A percentile compares a stretch with the other conserved stretches of the same genome.
Conservation (phyloP, 2,797 vertebrate genomes). For the Enoplosus armatus region DNA sequence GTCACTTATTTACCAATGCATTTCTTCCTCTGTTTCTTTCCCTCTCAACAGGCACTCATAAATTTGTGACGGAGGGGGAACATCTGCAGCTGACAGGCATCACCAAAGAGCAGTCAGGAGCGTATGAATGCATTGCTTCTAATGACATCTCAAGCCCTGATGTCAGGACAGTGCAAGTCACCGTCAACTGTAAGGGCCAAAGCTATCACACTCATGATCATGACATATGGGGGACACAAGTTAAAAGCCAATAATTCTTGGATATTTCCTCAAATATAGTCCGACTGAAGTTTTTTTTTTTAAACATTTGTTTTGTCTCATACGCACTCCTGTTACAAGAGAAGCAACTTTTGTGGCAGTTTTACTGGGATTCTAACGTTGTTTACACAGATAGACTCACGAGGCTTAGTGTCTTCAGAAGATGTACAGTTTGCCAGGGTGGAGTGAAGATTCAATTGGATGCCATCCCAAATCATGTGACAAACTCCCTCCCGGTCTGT, state of each 20-base stretch:
- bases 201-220: background rate
- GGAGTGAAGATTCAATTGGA: background rate
- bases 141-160: slow-evolving; percentile 93
- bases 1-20: background rate
- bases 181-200: slow-evolving; percentile 93
- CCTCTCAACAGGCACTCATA: slow-evolving; percentile 76
- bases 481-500: background rate
- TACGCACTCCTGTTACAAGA: background rate
- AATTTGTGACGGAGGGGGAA: slow-evolving; percentile 93
- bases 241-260: background rate
- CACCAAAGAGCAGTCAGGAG: slow-evolving; percentile 95
- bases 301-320: background rate
- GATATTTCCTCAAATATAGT: slow-evolving; percentile 21
- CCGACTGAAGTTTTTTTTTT: background rate
- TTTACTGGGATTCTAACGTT: background rate
- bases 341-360: background rate
- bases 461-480: background rate
- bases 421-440: background rate
- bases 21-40: background rate
- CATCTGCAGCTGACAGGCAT: slow-evolving; percentile 93
- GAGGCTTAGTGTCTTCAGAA: background rate
- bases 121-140: slow-evolving; percentile 94
- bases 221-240: background rate
- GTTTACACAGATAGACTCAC: background rate
- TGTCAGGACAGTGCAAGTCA: slow-evolving; percentile 92